Evolutionary conservation across 2,888 invertebrate species (phyloP), one percentile per base, ranked within the genome.

Genomic region (Octodonta nipae): DNA sequence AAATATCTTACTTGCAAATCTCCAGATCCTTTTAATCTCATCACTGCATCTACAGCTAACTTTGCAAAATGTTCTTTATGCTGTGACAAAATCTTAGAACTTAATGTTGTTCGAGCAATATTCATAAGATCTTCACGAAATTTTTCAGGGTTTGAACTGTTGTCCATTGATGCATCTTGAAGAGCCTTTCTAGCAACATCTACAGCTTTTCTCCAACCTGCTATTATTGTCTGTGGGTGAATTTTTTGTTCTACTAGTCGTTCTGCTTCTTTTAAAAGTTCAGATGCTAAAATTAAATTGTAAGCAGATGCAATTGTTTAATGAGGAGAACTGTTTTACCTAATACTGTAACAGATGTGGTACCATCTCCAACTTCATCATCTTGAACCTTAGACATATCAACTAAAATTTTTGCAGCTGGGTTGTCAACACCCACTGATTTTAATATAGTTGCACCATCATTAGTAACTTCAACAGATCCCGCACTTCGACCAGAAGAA

Each of bases 351-450:
- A 99, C 98, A 1, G 96, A 96, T 24, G 98, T 99, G n/a, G 98
- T 99, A 8, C 98, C 98, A 73, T 99, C 98, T 26, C 98, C 98
- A 36, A 98, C 96, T 71, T 98, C 98, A 58, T 92, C 92, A 66
- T 98, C 98, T 60, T 98, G 98, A 3, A 92, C 92, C 63, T 87
- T 85, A 8, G 96, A 87, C 78, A 98, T 95, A 47, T 98, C 92
- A n/a, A 98, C 93, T 30, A 98, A 70, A 52, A 98, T 88, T 66
- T 98, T 99, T 1, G 96, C 96, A 15, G 98, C 96, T 13, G 98
- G 95, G 64, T 99, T 98, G 58, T 98, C 96, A 11, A 99, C 87
- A 33, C 96, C 96, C 35, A 98, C 76, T 1, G 88, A 78, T 60
- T 92, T 88, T 33, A 98, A 67, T 55, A 99, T 99, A 5, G 98